Evolutionary conservation across 2,113 vertebrate species (phyloP).

Genomic region (Oplegnathus fasciatus): DNA sequence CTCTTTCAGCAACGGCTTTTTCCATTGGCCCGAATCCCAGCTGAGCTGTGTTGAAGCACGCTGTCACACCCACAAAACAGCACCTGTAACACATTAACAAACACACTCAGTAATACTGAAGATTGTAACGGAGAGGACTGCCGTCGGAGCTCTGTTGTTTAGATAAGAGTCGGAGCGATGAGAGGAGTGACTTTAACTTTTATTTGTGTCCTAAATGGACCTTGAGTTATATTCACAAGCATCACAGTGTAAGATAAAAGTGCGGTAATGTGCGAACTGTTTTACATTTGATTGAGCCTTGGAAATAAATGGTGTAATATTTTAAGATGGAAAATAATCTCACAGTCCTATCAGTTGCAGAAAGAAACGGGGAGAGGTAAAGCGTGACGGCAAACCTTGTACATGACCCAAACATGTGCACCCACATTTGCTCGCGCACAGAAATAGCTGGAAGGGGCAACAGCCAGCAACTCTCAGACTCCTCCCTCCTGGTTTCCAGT

Average conservation of each 20-base stretch:
- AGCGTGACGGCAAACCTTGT: background rate
- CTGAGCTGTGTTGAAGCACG: conserved; percentile 47
- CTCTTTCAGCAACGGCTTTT: conserved; percentile 40
- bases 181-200: background rate
- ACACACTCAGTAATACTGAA: background rate
- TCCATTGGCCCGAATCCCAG: conserved; percentile 46
- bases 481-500: conserved; percentile 47
- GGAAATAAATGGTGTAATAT: background rate
- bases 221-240: background rate
- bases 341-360: background rate
- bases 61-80: conserved; percentile 45
- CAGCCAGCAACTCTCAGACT: background rate
- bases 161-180: background rate
- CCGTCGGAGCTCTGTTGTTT: background rate
- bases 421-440: conserved; percentile 23
- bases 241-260: background rate
- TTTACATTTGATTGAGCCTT: background rate
- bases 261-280: background rate
- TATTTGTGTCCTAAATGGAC: background rate
- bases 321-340: conserved; percentile 26
- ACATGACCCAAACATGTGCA: conserved; percentile 35
- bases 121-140: conserved; percentile 20
- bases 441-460: conserved; percentile 42
- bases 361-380: background rate
- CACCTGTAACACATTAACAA: conserved; percentile 42